A percentile compares a stretch with the other conserved stretches of the same genome.
phyloP scores from a whole-genome alignment of 2,888 invertebrate genomes.

The Quadroppia sp. region DNA sequence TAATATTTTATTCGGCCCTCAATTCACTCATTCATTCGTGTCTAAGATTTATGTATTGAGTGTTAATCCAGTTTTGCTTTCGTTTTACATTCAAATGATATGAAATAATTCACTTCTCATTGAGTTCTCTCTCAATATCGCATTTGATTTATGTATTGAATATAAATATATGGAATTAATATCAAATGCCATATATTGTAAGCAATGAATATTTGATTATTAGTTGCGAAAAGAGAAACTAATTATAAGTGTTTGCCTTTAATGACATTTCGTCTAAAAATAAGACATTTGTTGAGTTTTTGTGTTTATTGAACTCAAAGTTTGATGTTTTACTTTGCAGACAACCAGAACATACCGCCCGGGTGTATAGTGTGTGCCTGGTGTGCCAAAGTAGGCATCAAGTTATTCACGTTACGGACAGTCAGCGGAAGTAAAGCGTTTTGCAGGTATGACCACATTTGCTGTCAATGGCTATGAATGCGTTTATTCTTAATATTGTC shows the following conservation, averaged over 20 bases:
- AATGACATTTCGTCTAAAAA: too few relatives aligned
- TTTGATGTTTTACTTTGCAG: too few relatives aligned
- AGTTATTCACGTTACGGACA: slow-evolving; percentile 52
- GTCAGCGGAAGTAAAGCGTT: slow-evolving; percentile 56
- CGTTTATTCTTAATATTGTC: neutral
- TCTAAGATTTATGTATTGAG: slow-evolving; percentile 2
- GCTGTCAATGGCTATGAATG: too few relatives aligned
- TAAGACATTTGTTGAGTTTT: too few relatives aligned
- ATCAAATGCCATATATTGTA: neutral
- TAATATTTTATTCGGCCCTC: slow-evolving; percentile 6
- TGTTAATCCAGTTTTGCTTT: too few relatives aligned
- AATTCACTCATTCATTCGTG: slow-evolving; percentile 8
- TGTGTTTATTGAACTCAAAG: too few relatives aligned
- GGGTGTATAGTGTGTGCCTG: slow-evolving; percentile 52
- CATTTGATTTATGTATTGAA: too few relatives aligned
- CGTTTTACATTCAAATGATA: too few relatives aligned
- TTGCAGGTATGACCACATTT: slow-evolving; percentile 60
- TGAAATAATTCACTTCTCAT: too few relatives aligned
- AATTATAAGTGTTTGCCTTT: too few relatives aligned
- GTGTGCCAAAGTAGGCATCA: slow-evolving; percentile 54
- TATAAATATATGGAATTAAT: neutral
- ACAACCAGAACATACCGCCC: slow-evolving; percentile 45
- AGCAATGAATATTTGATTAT: neutral
- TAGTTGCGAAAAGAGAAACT: too few relatives aligned
- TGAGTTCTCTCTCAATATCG: too few relatives aligned